Percentiles rank a stretch among this genome's conserved stretches.
These are phyloP conservation scores for Coracopsis vasa DNA, from an alignment of 2,113 vertebrate genomes.

Conservation along the genomic window DNA sequence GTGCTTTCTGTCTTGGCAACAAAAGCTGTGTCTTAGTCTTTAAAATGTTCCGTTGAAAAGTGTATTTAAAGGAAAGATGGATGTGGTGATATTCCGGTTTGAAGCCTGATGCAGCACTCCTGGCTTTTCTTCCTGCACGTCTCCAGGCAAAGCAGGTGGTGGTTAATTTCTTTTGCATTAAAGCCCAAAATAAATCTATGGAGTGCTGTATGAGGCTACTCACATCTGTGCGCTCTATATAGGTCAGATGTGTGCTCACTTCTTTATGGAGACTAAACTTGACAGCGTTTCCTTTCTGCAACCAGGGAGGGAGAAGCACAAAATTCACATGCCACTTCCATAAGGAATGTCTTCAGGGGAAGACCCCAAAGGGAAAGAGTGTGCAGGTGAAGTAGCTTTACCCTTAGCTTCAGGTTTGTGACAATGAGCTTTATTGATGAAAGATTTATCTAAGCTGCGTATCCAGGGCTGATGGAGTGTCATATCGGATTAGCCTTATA, in stretches of 20 bases:
- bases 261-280: slow-evolving; percentile 30
- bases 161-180: not conserved
- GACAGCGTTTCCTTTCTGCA: slow-evolving; percentile 20
- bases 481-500: not conserved
- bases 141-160: slow-evolving; percentile 21
- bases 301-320: not conserved
- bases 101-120: not conserved
- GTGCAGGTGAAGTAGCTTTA: not conserved
- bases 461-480: not conserved
- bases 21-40: not conserved
- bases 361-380: not conserved
- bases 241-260: slow-evolving; percentile 51
- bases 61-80: not conserved
- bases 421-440: not conserved
- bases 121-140: not conserved
- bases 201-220: not conserved
- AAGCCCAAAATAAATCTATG: not conserved
- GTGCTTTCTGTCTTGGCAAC: not conserved
- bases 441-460: not conserved
- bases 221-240: slow-evolving; percentile 51
- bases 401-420: not conserved
- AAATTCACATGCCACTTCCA: not conserved
- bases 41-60: not conserved
- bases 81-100: accelerated
- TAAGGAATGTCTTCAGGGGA: not conserved